Conservation (phyloP, 2,888 invertebrate species). For the Rhamphomyia laevipes region DNA sequence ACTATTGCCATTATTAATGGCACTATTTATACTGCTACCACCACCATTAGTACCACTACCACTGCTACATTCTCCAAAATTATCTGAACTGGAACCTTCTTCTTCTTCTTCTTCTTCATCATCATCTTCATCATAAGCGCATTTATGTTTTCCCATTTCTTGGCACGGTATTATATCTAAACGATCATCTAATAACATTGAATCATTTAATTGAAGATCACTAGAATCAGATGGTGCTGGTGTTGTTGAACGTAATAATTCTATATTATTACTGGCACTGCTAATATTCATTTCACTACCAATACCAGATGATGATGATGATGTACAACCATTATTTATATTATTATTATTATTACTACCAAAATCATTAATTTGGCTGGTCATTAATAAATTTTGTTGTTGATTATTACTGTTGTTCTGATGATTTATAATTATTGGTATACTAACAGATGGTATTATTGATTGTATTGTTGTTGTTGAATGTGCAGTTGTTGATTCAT, state of each 20-base stretch:
- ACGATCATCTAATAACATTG: constrained; percentile 11
- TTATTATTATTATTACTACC: background rate
- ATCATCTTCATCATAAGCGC: constrained; percentile 61
- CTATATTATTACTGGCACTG: background rate
- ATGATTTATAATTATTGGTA: background rate
- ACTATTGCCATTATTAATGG: constrained; percentile 7
- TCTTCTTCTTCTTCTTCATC: constrained; percentile 34
- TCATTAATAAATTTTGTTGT: background rate
- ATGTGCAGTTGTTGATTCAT: constrained; percentile 6
- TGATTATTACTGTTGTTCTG: background rate
- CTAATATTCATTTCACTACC: background rate
- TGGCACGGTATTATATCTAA: constrained; percentile 40
- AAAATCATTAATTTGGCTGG: background rate
- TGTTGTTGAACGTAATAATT: no score
- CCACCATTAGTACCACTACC: background rate
- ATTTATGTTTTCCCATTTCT: constrained; percentile 65
- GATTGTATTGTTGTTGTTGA: constrained; percentile 8
- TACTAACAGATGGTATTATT: constrained; percentile 11
- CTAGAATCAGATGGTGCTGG: no score
- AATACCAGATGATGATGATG: background rate
- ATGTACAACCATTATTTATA: background rate
- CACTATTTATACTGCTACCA: background rate
- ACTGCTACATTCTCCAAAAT: background rate
- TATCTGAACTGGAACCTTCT: constrained; percentile 10
- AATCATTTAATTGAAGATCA: background rate